Evolutionary conservation across 1,140 invertebrate species (phyloP), one percentile per base, ranked within the genome.

Genomic region (Macrobrachium nipponense): DNA sequence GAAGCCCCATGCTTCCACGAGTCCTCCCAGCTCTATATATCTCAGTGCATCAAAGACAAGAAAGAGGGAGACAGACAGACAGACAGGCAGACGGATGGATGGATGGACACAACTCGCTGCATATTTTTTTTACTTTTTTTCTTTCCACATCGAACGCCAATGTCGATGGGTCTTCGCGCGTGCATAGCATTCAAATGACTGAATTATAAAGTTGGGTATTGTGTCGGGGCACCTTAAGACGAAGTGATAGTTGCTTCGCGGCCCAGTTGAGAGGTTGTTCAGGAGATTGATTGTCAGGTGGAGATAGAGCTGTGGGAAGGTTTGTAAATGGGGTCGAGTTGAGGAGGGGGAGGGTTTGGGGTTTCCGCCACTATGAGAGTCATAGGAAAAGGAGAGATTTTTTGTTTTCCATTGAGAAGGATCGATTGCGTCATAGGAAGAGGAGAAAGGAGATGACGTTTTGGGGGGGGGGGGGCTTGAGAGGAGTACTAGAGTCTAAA

Each of bases 121-220:
- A 75, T 82, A 36, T 36, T 2, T 36, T 36, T 36, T 36, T 36
- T n/a, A n/a, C n/a, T 36, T 36, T 36, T 36, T 36, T 36, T 36
- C 73, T 82, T 79, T 79, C 66, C 83, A 70, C 76, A n/a, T 78
- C 44, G 14, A 78, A 62, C 59, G 64, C 58, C 58, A 62, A 79
- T 80, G 62, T 78, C 64, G 83, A 75, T 36, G 58, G 76, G 20
- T 64, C 8, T 51, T 2, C 51, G 51, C 51, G 5, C 51, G 51
- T 17, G 83, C 70, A 62, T 58, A 17, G 83, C 76, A 80, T 85
- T 43, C 64, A 76, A 85, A 85, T 75, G 66, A 85, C 76, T 85
- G 83, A 85, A 85, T 85, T 85, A 36, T 36, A 79, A 68, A 44
- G 70, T 43, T 66, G 58, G 83, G 78, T 85, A 72, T 36, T 36